Evolutionary conservation across 2,888 invertebrate species (phyloP).

Genomic region (Cephus pygmeus): DNA sequence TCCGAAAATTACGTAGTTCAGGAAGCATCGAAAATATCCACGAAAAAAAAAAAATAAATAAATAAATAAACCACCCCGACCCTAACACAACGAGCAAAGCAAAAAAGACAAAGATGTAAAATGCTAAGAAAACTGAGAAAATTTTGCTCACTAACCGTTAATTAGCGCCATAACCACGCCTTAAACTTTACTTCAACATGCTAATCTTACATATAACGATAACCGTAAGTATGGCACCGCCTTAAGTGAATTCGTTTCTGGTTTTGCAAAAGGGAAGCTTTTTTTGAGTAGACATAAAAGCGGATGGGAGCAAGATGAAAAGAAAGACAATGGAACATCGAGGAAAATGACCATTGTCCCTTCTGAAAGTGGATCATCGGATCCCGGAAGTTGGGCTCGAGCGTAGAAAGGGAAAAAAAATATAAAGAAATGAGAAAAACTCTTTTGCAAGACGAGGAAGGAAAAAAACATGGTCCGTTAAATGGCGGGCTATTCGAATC

Average conservation of each 20-base stretch:
- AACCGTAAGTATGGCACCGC: constrained; percentile 7
- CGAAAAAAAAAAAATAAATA: too few species aligned
- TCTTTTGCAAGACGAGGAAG: neutral
- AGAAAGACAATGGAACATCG: too few species aligned
- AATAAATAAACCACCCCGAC: too few species aligned
- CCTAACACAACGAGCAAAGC: neutral
- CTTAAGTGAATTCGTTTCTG: constrained; percentile 1
- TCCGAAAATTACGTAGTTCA: neutral
- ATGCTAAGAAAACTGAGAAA: neutral
- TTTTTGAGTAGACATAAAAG: neutral
- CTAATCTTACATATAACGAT: constrained; percentile 8
- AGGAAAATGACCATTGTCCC: neutral
- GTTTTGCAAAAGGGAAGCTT: neutral
- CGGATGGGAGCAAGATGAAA: too few species aligned
- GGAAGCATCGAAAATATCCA: constrained; percentile 2
- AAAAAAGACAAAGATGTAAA: neutral
- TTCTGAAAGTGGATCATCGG: neutral
- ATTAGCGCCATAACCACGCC: constrained; percentile 10
- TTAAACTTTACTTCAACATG: neutral
- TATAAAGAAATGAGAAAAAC: neutral
- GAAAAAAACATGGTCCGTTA: neutral
- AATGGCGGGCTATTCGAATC: neutral
- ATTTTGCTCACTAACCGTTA: neutral
- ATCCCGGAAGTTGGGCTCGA: neutral
- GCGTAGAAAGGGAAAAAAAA: neutral